Evolutionary conservation across 2,888 invertebrate species (phyloP), one percentile per base, ranked within the genome.

Genomic region (Lathronympha strigana): DNA sequence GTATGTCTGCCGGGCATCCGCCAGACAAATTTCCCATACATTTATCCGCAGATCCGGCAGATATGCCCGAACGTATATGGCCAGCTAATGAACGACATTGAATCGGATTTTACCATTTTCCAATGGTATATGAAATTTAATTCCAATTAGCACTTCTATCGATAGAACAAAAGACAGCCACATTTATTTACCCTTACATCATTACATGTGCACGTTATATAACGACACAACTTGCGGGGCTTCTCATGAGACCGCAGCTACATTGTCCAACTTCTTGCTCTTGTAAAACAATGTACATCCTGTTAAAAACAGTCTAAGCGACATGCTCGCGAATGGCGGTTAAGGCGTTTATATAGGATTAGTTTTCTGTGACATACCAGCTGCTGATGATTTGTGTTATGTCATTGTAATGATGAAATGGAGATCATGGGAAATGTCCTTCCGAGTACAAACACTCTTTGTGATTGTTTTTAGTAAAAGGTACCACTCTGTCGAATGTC

Each of bases 181-280:
- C 17, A 19, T 1, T 64, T n/a, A n/a, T 57, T 63, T 36, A 53
- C 33, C 53, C 72, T 80, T 80, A 79, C 77, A 76, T 73, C 74
- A 77, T 67, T 69, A 58, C 60, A 69, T 72, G 69, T 73, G 68
- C 69, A 73, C 69, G 75, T 86, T 86, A 84, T 79, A 81, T 82
- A 85, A 87, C 76, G 74, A 75, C 67, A 86, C 84, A 84, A 84
- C 81, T 87, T 82, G 83, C 78, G 70, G 72, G 80, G 84, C 76
- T 90, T 90, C 90, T 80, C 90, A 88, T 82, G 83, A 80, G 73
- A 72, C 73, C 69, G 55, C 45, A 63, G 68, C 71, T 74, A 80
- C 86, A 87, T 86, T 85, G 86, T 86, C 77, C 75, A 75, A 76
- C 82, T 78, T 78, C 76, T 78, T 77, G 70, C 17, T 57, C 23